phyloP scores from a whole-genome alignment of 2,888 invertebrate genomes.

The Sinopyrophorus schimmeli region DNA sequence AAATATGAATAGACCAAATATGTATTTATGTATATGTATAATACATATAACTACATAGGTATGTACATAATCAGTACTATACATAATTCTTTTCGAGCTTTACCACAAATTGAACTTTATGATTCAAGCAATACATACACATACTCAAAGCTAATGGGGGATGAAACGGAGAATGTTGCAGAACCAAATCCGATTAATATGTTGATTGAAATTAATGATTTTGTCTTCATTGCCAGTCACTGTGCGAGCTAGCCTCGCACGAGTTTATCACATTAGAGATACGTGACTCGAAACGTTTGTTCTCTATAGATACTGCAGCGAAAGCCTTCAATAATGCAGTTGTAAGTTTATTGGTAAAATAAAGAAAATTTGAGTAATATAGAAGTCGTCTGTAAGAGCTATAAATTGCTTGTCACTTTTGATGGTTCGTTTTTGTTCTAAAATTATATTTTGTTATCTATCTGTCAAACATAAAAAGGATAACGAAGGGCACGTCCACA shows the following conservation, averaged over 20 bases:
- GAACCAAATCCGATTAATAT: conserved; percentile 51
- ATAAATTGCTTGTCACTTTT: conserved; percentile 28
- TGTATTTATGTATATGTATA: too few relatives aligned
- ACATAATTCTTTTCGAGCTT: too few relatives aligned
- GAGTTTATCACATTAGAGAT: conserved; percentile 49
- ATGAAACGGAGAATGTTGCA: conserved; percentile 43
- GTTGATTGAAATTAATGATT: conserved; percentile 55
- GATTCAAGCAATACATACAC: too few relatives aligned
- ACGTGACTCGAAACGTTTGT: conserved; percentile 49
- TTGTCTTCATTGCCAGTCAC: conserved; percentile 51
- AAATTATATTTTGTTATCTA: conserved; percentile 31
- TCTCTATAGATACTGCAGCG: conserved; percentile 27
- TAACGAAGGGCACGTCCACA: conserved; percentile 30
- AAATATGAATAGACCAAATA: too few relatives aligned
- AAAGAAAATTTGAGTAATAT: conserved; percentile 15
- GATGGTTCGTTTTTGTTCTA: conserved; percentile 22
- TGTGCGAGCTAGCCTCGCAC: conserved; percentile 44
- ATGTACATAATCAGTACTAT: too few relatives aligned
- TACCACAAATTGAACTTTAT: too few relatives aligned
- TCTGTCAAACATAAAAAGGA: conserved; percentile 33
- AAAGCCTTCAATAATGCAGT: conserved; percentile 29
- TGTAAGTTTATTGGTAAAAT: conserved; percentile 26
- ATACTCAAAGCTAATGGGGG: conserved; percentile 47
- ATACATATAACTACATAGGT: too few relatives aligned
- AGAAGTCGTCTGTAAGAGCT: conserved; percentile 4